These are phyloP conservation scores for Podabrus alpinus DNA, from an alignment of 2,888 invertebrate genomes.

Conservation along the genomic window DNA sequence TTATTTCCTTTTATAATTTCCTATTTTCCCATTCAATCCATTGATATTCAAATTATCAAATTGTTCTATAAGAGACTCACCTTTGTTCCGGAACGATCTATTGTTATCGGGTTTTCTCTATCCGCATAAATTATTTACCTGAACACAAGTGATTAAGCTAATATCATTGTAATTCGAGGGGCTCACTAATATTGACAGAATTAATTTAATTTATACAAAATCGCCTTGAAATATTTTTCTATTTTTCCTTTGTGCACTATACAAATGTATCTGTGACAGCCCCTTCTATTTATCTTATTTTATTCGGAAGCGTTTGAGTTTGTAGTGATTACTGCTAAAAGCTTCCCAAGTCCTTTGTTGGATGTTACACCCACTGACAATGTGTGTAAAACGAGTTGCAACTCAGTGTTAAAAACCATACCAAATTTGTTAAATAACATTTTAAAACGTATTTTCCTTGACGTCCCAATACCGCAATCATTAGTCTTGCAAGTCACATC, in stretches of 20 bases:
- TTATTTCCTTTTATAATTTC: neutral
- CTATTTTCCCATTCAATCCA: neutral
- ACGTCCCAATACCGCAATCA: conserved; percentile 22
- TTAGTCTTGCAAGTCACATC: conserved; percentile 32
- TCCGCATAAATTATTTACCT: neutral
- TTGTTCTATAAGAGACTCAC: neutral
- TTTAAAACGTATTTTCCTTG: conserved; percentile 32
- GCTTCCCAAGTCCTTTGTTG: conserved; percentile 17
- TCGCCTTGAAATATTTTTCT: neutral
- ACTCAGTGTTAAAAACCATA: conserved; percentile 28
- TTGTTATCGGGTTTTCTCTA: neutral
- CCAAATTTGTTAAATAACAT: conserved; percentile 31
- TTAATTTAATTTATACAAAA: neutral
- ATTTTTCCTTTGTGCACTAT: neutral
- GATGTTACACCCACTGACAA: conserved; percentile 13
- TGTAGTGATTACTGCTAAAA: neutral
- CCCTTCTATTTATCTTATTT: neutral
- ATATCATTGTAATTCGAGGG: neutral
- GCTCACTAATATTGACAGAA: neutral
- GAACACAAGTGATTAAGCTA: neutral
- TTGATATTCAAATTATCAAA: neutral
- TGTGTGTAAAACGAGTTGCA: conserved; percentile 23
- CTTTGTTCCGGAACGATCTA: neutral
- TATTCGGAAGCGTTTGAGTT: neutral
- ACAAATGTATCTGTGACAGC: neutral